These are phyloP conservation scores for Choloepus didactylus DNA, from an alignment of 2,797 vertebrate species.

Conservation along the genomic window DNA sequence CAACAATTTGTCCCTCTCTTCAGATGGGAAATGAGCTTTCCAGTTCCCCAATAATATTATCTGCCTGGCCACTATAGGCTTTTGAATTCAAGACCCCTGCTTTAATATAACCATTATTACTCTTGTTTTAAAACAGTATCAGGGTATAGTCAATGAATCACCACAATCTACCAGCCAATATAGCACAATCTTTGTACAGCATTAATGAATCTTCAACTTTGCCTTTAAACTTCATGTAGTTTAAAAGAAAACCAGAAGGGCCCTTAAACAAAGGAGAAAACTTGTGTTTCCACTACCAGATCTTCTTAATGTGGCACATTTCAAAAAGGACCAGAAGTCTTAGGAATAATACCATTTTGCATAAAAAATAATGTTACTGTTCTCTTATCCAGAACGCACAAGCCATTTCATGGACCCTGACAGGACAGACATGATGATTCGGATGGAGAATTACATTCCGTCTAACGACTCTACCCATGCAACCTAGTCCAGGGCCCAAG, in stretches of 20 bases:
- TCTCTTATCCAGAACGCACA: background rate
- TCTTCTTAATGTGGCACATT: background rate
- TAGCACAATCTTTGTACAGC: background rate
- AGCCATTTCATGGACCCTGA: constrained; percentile 21
- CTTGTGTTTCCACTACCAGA: background rate
- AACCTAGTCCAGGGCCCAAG: background rate
- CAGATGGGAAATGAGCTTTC: background rate
- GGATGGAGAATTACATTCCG: constrained; percentile 41
- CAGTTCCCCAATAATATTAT: background rate
- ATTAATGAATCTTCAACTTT: background rate
- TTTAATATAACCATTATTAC: background rate
- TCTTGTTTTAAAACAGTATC: background rate
- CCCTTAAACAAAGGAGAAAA: background rate
- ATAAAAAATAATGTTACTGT: constrained; percentile 33
- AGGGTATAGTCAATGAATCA: background rate
- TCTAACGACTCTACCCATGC: constrained; percentile 54
- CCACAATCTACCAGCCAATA: background rate
- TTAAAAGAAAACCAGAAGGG: background rate
- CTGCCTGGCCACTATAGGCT: background rate
- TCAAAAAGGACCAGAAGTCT: background rate
- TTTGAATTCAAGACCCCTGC: background rate
- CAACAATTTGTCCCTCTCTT: background rate
- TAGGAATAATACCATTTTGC: background rate
- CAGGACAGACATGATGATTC: constrained; percentile 57
- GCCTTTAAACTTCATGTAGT: background rate